A percentile compares a stretch with the other conserved stretches of the same genome.
Evolutionary conservation across 2,797 vertebrate genomes (phyloP).

Genomic region (Gobio occitaniae): DNA sequence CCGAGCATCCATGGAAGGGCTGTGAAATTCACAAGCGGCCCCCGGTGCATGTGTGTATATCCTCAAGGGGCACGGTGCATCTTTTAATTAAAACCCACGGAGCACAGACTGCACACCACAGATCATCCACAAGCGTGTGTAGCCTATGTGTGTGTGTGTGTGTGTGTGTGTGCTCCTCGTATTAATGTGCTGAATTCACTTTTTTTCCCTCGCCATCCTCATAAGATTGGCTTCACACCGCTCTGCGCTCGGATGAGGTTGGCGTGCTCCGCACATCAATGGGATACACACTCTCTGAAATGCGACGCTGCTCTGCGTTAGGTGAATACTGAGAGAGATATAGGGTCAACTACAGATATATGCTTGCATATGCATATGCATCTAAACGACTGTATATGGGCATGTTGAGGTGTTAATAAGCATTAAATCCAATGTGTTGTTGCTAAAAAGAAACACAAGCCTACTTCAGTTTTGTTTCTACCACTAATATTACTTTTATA

Average conservation of each 20-base stretch:
- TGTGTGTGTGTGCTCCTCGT: slow-evolving; percentile 7
- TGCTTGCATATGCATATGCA: background rate
- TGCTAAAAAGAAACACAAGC: background rate
- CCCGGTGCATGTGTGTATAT: slow-evolving; percentile 19
- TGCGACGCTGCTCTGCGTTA: slow-evolving; percentile 42
- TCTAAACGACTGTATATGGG: background rate
- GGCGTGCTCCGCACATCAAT: slow-evolving; percentile 54
- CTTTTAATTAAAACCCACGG: slow-evolving; percentile 49
- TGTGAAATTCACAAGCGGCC: slow-evolving; percentile 25
- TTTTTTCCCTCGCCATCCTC: slow-evolving; percentile 37
- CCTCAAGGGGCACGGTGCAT: slow-evolving; percentile 36
- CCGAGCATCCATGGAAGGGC: slow-evolving; percentile 26
- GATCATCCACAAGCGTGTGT: background rate
- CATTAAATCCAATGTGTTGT: background rate
- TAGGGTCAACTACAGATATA: background rate
- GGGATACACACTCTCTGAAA: slow-evolving; percentile 33
- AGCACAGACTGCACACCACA: slow-evolving; percentile 26
- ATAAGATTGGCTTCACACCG: slow-evolving; percentile 48
- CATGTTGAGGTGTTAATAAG: background rate
- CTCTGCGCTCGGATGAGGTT: slow-evolving; percentile 49
- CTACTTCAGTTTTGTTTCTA: background rate
- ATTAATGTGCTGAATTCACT: slow-evolving; percentile 51
- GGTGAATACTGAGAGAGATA: slow-evolving; percentile 32
- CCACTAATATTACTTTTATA: background rate
- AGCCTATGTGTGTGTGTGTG: background rate